Evolutionary conservation across 2,113 vertebrate species (phyloP).

Genomic region (Gymnogyps californianus): DNA sequence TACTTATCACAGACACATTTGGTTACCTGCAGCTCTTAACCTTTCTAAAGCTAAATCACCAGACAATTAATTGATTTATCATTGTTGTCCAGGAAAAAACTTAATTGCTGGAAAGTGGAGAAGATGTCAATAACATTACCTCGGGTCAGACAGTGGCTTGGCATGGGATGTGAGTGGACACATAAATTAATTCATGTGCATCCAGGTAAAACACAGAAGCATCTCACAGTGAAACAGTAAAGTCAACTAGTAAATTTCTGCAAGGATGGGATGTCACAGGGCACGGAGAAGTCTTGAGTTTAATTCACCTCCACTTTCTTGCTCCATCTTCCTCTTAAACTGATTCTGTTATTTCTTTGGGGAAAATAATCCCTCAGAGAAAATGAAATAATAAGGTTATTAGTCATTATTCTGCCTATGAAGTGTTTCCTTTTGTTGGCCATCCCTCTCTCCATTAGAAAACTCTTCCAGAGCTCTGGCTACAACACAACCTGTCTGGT

Average conservation of each 20-base stretch:
- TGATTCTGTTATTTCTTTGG: background rate
- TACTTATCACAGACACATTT: background rate
- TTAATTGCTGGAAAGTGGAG: conserved; percentile 8
- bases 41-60: background rate
- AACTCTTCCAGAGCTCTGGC: background rate
- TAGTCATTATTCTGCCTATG: background rate
- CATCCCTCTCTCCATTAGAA: background rate
- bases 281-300: background rate
- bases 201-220: background rate
- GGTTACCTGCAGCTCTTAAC: background rate
- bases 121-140: conserved; percentile 11
- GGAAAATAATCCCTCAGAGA: background rate
- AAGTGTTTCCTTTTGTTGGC: background rate
- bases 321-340: background rate
- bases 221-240: background rate
- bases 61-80: conserved; percentile 46
- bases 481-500: background rate
- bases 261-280: background rate
- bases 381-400: background rate
- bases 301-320: background rate
- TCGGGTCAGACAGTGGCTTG: conserved; percentile 25
- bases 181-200: background rate
- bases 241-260: background rate
- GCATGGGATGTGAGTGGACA: background rate
- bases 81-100: background rate